Percentiles rank a stretch among this genome's conserved stretches.
phyloP scores from a whole-genome alignment of 2,888 invertebrate species.

The Caenorhabditis imperialis region DNA sequence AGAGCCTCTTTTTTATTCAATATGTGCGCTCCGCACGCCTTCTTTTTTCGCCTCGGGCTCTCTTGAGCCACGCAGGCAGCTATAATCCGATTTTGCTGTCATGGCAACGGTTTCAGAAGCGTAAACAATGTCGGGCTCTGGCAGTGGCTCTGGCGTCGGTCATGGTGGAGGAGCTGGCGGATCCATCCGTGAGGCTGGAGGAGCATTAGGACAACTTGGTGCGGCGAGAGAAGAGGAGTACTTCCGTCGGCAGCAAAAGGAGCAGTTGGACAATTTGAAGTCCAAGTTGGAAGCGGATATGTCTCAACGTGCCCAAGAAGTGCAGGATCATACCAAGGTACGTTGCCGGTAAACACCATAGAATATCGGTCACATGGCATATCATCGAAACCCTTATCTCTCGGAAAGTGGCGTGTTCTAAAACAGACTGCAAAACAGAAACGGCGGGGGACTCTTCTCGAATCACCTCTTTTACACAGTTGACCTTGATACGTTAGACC shows the following conservation, averaged over 20 bases:
- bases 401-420: constrained; percentile 32
- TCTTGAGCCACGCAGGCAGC: not conserved
- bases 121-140: constrained; percentile 34
- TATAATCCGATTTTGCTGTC: constrained; percentile 26
- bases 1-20: constrained; percentile 3
- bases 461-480: constrained; percentile 42
- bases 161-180: constrained; percentile 60
- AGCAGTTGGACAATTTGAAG: constrained; percentile 55
- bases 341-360: not conserved
- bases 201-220: constrained; percentile 79
- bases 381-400: constrained; percentile 31
- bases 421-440: constrained; percentile 35
- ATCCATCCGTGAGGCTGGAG: constrained; percentile 79
- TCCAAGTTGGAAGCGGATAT: constrained; percentile 50
- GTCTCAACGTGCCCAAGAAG: constrained; percentile 28
- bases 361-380: constrained; percentile 22
- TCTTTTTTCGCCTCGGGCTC: not conserved
- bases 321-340: constrained; percentile 37
- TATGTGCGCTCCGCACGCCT: not conserved
- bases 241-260: constrained; percentile 71
- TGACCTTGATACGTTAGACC: constrained; percentile 46
- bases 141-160: constrained; percentile 41
- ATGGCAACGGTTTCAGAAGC: constrained; percentile 10
- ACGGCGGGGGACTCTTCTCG: constrained; percentile 23
- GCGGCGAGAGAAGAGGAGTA: constrained; percentile 78